A percentile compares a stretch with the other conserved stretches of the same genome.
These are phyloP conservation scores for Xestobium rufovillosum DNA, from an alignment of 2,888 invertebrate species.

Conservation along the genomic window DNA sequence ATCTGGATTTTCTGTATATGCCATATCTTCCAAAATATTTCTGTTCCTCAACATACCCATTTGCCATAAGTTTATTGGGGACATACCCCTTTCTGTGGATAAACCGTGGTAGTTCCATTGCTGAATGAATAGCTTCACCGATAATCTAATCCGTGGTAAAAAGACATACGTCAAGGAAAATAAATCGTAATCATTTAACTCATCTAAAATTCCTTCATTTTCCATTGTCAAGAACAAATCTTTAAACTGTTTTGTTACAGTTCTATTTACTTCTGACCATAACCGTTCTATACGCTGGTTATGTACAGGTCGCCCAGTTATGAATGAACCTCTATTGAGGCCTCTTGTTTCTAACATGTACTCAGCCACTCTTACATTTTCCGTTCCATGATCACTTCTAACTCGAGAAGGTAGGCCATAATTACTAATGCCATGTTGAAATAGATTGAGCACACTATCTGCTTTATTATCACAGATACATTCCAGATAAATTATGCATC, in stretches of 20 bases:
- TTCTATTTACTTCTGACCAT: no score
- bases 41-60: no score
- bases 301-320: no score
- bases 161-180: constrained; percentile 8
- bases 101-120: constrained; percentile 12
- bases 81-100: neutral
- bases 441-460: constrained; percentile 10
- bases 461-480: constrained; percentile 12
- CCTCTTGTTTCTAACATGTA: constrained; percentile 13
- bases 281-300: no score
- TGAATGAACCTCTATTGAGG: constrained; percentile 11
- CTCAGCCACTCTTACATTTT: constrained; percentile 13
- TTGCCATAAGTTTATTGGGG: no score
- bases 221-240: no score
- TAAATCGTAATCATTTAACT: constrained; percentile 11
- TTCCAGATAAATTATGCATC: constrained; percentile 14
- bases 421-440: constrained; percentile 10
- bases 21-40: no score
- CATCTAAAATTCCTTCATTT: constrained; percentile 8
- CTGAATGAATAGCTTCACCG: constrained; percentile 6
- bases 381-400: constrained; percentile 10
- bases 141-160: constrained; percentile 9
- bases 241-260: constrained; percentile 12
- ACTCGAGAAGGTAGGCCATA: constrained; percentile 14
- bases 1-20: no score